A percentile compares a stretch with the other conserved stretches of the same genome.
phyloP scores from a whole-genome alignment of 2,888 invertebrate species.

The Chouioia cunea region DNA sequence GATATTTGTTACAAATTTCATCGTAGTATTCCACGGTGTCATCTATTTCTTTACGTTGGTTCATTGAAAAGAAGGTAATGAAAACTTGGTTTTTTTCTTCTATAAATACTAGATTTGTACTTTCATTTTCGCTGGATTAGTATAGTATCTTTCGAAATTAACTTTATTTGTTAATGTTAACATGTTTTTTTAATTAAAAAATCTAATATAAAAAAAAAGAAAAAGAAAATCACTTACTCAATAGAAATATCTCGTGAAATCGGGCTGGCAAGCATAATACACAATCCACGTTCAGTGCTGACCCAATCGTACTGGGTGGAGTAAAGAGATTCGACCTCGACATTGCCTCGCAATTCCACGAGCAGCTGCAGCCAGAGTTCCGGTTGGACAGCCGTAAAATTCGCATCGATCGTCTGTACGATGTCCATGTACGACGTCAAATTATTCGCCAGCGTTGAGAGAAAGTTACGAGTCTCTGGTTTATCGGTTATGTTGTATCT shows the following conservation, averaged over 20 bases:
- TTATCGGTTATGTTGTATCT: constrained; percentile 55
- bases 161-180: too few species aligned
- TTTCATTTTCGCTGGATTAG: too few species aligned
- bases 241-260: constrained; percentile 48
- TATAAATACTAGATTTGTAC: too few species aligned
- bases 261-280: constrained; percentile 47
- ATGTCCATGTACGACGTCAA: constrained; percentile 49
- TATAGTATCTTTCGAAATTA: too few species aligned
- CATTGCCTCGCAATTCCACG: constrained; percentile 51
- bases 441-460: constrained; percentile 51
- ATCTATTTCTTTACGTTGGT: too few species aligned
- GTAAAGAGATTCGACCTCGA: constrained; percentile 26
- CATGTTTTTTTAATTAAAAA: too few species aligned
- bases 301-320: constrained; percentile 44
- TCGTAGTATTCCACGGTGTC: too few species aligned
- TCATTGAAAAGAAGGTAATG: too few species aligned
- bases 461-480: constrained; percentile 51
- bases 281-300: constrained; percentile 56
- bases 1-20: too few species aligned
- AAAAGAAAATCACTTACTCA: constrained; percentile 46
- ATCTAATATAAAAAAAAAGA: too few species aligned
- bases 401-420: constrained; percentile 38
- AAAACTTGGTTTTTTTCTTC: too few species aligned
- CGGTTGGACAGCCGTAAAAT: constrained; percentile 50
- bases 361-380: constrained; percentile 55